Percentiles rank a stretch among this genome's conserved stretches.
Conservation (phyloP, 2,888 invertebrate genomes). For the Tetramorium bicarinatum region DNA sequence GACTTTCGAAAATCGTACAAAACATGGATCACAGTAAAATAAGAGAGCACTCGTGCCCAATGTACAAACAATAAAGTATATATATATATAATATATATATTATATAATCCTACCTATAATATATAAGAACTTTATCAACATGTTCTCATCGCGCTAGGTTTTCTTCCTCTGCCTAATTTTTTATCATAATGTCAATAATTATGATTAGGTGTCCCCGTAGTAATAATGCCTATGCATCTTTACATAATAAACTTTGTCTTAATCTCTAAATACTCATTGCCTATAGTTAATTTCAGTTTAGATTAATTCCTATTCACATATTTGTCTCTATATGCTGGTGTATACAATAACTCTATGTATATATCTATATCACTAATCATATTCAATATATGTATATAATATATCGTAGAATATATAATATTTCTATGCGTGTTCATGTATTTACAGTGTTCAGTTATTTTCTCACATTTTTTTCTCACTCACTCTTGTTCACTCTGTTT, state of each 20-base stretch:
- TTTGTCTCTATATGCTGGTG: slow-evolving; percentile 84
- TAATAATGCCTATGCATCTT: slow-evolving; percentile 81
- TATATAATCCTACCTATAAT: slow-evolving; percentile 61
- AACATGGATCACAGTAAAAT: slow-evolving; percentile 81
- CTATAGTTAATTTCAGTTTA: slow-evolving; percentile 80
- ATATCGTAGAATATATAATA: slow-evolving; percentile 81
- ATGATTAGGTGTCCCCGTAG: slow-evolving; percentile 79
- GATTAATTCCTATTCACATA: slow-evolving; percentile 84
- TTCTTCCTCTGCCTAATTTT: slow-evolving; percentile 65
- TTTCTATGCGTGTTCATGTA: slow-evolving; percentile 82
- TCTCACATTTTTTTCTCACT: slow-evolving; percentile 69
- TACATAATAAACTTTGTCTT: slow-evolving; percentile 81
- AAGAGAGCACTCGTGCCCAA: slow-evolving; percentile 82
- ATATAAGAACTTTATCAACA: slow-evolving; percentile 69
- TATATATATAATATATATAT: slow-evolving; percentile 52
- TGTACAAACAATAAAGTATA: slow-evolving; percentile 82
- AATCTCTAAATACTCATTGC: slow-evolving; percentile 79
- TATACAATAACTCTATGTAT: slow-evolving; percentile 83
- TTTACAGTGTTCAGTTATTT: slow-evolving; percentile 80
- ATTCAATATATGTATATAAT: slow-evolving; percentile 78
- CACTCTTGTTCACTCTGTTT: slow-evolving; percentile 56
- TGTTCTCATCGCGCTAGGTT: slow-evolving; percentile 80
- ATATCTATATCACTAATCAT: slow-evolving; percentile 80
- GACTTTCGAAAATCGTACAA: slow-evolving; percentile 82
- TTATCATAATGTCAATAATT: slow-evolving; percentile 77